Base-by-base conservation (phyloP, 2,113 vertebrate species). In the Xiphophorus maculatus region DNA sequence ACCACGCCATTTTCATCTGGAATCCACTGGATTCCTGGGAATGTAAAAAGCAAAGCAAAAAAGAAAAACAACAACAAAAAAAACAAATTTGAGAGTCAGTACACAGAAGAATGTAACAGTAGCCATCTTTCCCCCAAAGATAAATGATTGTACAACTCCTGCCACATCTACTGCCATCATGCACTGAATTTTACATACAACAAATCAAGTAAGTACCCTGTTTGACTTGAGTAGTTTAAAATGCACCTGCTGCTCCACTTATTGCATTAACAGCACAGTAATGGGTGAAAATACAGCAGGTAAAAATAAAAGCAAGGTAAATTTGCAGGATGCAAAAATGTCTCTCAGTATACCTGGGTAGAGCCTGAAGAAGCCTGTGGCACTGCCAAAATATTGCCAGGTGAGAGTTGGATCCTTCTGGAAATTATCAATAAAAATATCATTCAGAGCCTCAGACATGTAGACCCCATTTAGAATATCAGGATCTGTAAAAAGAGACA, bases 361-460 rank as follows among this genome's bases (percentile, higher is more conserved):
- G n/a, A 98, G 95, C 74, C 98, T 95, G 91, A 99, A 99, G 92
- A 99, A 99, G 48, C 98, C 98, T 0, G 96, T 93, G n/a, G 97
- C 92, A 27, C 97, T 99, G 87, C 98, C 98, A 44, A 98, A 99
- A 88, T 98, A 99, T 76, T 99, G 98, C 98, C 98, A 99, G 33
- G 96, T 99, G 74, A 99, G 90, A 0, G 98, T 99, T 0, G 97
- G 96, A 80, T 99, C 98, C 87, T 95, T 95, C 87, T 95, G 94
- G 44, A 98, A 99, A 91, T 99, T 99, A 44, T 97, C 95, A 65
- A 97, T 94, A 70, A 99, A 99, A 65, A 99, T 76, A 0, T 96
- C 90, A 61, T 99, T 97, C 84, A 99, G 90, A 40, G 96, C 96
- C 92, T 99, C 98, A 1, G 98, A 98, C 98, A 98, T 97, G 78